Evolutionary conservation across 1,140 invertebrate genomes (phyloP).

Genomic region (Anagrus nilaparvatae): DNA sequence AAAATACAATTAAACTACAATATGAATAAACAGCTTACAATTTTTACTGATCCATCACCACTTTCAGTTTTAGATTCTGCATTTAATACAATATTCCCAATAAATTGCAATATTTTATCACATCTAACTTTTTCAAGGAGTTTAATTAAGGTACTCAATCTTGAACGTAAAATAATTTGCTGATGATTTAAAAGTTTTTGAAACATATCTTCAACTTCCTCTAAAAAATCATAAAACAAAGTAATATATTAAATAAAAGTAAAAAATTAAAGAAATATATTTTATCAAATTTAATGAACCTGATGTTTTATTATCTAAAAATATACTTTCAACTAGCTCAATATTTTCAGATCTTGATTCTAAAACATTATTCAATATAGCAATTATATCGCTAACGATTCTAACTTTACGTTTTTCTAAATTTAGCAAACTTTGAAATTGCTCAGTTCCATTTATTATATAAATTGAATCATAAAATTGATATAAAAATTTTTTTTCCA

Average conservation of each 20-base stretch:
- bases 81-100: conserved; percentile 51
- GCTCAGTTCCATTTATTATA: conserved; percentile 45
- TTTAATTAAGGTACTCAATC: conserved; percentile 57
- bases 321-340: conserved; percentile 60
- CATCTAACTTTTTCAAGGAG: conserved; percentile 54
- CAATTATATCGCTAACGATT: conserved; percentile 53
- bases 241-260: background rate
- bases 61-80: conserved; percentile 42
- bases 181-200: conserved; percentile 49
- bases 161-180: conserved; percentile 47
- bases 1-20: background rate
- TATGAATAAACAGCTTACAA: conserved; percentile 35
- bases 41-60: conserved; percentile 40
- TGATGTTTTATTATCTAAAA: conserved; percentile 28
- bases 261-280: background rate
- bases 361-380: conserved; percentile 61
- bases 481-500: conserved; percentile 56
- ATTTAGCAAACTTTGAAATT: conserved; percentile 35
- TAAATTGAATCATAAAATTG: conserved; percentile 68
- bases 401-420: conserved; percentile 49
- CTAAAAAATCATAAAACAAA: conserved; percentile 10
- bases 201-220: conserved; percentile 41
- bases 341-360: conserved; percentile 62
- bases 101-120: conserved; percentile 50
- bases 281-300: conserved; percentile 13